These are phyloP conservation scores for Platysteira castanea DNA, from an alignment of 2,113 vertebrate species.

Conservation along the genomic window DNA sequence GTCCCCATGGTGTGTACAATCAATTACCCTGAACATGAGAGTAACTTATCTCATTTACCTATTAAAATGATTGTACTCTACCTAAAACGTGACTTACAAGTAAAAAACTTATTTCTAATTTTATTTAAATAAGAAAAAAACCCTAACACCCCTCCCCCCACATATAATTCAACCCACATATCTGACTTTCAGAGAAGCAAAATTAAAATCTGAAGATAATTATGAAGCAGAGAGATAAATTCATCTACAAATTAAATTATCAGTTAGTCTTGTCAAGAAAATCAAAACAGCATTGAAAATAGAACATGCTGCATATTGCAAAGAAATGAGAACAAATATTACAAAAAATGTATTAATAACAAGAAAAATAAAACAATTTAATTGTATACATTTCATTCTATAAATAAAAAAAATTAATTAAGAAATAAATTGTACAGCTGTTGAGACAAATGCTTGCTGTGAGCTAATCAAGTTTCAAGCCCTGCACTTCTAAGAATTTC, in stretches of 20 bases:
- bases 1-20: neutral
- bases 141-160: neutral
- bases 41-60: neutral
- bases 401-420: neutral
- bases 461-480: neutral
- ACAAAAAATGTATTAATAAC: neutral
- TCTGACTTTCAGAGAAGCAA: neutral
- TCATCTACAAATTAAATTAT: neutral
- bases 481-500: neutral
- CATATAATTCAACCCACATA: neutral
- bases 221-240: neutral
- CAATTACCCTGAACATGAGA: neutral
- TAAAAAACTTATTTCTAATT: neutral
- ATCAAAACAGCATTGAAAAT: neutral
- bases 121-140: neutral
- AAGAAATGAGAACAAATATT: neutral
- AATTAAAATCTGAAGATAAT: neutral
- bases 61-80: neutral
- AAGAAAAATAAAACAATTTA: neutral
- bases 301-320: neutral
- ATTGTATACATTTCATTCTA: neutral
- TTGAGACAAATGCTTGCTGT: neutral
- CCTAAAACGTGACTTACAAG: neutral
- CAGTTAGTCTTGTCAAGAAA: neutral
- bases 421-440: neutral